phyloP scores from a whole-genome alignment of 2,888 invertebrate genomes.

The Myopa testacea region DNA sequence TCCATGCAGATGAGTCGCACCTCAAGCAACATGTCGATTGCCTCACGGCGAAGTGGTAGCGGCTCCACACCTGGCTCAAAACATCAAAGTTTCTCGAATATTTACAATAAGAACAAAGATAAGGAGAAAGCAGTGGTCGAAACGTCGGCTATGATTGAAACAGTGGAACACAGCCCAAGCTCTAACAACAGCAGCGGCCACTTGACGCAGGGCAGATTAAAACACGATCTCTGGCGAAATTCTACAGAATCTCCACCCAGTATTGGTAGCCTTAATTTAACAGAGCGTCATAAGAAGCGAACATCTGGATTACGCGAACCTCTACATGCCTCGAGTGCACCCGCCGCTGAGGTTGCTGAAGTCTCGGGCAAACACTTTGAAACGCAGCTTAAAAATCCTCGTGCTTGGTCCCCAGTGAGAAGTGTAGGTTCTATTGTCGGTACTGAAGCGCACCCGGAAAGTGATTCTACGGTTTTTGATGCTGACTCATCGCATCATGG shows the following conservation, averaged over 20 bases:
- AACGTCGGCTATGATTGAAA: constrained; percentile 65
- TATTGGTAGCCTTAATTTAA: constrained; percentile 64
- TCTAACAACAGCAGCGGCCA: constrained; percentile 70
- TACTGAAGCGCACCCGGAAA: constrained; percentile 87
- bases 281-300: constrained; percentile 64
- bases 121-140: constrained; percentile 67
- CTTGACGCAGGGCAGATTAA: constrained; percentile 54
- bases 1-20: constrained; percentile 86
- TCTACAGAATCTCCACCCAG: constrained; percentile 65
- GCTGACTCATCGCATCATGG: constrained; percentile 76
- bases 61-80: constrained; percentile 72
- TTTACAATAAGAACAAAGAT: constrained; percentile 64
- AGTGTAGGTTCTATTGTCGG: constrained; percentile 87
- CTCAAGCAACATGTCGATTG: constrained; percentile 82
- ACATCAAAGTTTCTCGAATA: constrained; percentile 78
- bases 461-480: constrained; percentile 85
- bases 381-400: constrained; percentile 80
- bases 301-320: constrained; percentile 55
- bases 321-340: constrained; percentile 64
- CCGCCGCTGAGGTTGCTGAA: constrained; percentile 69
- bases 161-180: constrained; percentile 74
- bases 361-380: constrained; percentile 77
- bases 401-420: constrained; percentile 89
- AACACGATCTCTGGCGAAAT: constrained; percentile 65
- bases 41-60: constrained; percentile 69